Evolutionary conservation across 2,113 vertebrate species (phyloP), one percentile per base, ranked within the genome.

Genomic region (Turnix velox): DNA sequence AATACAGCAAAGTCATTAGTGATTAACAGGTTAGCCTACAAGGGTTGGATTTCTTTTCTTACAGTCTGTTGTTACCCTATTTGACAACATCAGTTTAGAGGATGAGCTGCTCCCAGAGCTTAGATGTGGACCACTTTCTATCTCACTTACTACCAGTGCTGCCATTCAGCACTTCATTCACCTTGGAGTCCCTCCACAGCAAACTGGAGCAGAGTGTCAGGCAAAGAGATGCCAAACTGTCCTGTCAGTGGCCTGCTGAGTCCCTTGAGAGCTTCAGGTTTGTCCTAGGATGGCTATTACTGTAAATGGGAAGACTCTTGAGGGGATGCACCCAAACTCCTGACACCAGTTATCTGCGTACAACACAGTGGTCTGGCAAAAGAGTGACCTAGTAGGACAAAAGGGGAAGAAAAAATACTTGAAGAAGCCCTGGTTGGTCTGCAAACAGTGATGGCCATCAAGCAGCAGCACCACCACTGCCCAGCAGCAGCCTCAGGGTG

Each of bases 401-500:
- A 73, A 52, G 1, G 8, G 4, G 23, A 4, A 2, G n/a, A 12
- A 1, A 14, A 27, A 14, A 1, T 2, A 37, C 9, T 39, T 39
- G 18, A 51, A 6, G 8, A 77, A 61, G 24, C 3, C 9, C 10
- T 46, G 22, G 49, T 51, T 52, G 24, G 23, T 23, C 58, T 88
- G 39, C 0, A 0, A 66, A 20, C 2, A 6, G 33, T 15, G 40
- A 14, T 25, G 37, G 61, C 30, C 61, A 20, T 42, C 10, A 35
- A n/a, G n/a, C 61, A 78, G 30, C 55, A 75, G 8, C 67, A 79
- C 28, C 42, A 12, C 23, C 7, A 7, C 31, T 48, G 65, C 24
- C 28, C 61, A 17, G 28, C 58, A 63, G 43, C 19, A 27, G 35
- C 7, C 27, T 24, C 24, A 18, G 12, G 18, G n/a, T 39, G 43